Conservation (phyloP, 2,797 vertebrate species). For the Neoniphon sammara region DNA sequence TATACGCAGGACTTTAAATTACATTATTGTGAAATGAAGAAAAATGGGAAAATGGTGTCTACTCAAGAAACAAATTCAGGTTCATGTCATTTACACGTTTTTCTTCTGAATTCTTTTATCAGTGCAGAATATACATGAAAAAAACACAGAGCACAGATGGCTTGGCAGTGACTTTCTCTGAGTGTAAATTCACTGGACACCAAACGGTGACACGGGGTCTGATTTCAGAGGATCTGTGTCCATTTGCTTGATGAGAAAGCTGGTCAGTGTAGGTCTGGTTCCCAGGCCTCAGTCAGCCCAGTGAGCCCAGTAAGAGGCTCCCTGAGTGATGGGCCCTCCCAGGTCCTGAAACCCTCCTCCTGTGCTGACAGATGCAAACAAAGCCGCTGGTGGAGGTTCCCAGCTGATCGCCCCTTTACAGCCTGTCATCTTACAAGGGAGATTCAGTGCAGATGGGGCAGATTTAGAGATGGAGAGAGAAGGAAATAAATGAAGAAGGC, state of each 20-base stretch:
- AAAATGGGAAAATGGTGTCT: neutral
- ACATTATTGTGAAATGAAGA: neutral
- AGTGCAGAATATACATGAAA: neutral
- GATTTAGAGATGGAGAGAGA: neutral
- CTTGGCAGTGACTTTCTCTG: neutral
- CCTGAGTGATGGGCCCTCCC: constrained; percentile 49
- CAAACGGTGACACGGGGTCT: constrained; percentile 36
- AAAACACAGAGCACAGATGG: constrained; percentile 1
- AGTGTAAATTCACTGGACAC: constrained; percentile 31
- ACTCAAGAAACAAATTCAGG: neutral
- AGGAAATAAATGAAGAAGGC: neutral
- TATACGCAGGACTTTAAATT: neutral
- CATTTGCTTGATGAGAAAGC: constrained; percentile 50
- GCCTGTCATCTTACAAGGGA: constrained; percentile 5
- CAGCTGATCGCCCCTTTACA: constrained; percentile 38
- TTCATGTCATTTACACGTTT: constrained; percentile 3
- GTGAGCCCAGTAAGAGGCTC: constrained; percentile 55
- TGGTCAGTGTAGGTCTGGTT: constrained; percentile 49
- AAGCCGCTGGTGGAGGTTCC: constrained; percentile 48
- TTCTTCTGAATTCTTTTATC: constrained; percentile 1
- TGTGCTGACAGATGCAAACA: constrained; percentile 72
- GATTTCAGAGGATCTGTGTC: constrained; percentile 46
- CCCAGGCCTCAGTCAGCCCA: constrained; percentile 55
- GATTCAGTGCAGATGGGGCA: neutral
- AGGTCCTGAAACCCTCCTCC: constrained; percentile 67